Evolutionary conservation across 2,888 invertebrate species (phyloP).

Genomic region (Tanytarsus gracilentus): DNA sequence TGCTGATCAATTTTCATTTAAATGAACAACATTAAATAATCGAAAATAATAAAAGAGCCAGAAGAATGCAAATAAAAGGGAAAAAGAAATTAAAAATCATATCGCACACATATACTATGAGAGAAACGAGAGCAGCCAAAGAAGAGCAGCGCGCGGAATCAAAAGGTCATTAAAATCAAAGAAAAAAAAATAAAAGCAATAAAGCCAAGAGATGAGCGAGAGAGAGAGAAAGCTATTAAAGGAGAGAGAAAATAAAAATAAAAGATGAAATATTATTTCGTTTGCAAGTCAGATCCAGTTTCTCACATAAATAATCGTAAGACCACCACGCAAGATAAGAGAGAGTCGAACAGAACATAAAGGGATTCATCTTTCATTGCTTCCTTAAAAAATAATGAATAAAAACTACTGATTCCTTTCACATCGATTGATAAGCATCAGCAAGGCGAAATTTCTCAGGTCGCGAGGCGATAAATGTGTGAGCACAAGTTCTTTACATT

Average conservation of each 20-base stretch:
- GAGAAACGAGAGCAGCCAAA: neutral
- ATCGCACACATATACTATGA: constrained; percentile 3
- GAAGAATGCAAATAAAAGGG: neutral
- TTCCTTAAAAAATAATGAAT: neutral
- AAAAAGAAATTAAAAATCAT: constrained; percentile 21
- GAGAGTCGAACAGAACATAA: constrained; percentile 11
- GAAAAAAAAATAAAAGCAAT: constrained; percentile 23
- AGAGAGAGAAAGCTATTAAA: constrained; percentile 1
- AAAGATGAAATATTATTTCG: constrained; percentile 29
- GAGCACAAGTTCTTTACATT: neutral
- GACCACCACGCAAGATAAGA: constrained; percentile 29
- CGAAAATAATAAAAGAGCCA: neutral
- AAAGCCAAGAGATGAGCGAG: constrained; percentile 13
- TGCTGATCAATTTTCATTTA: neutral
- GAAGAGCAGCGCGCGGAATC: neutral
- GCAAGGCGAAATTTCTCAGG: no score
- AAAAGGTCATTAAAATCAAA: constrained; percentile 28
- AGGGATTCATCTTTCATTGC: constrained; percentile 26
- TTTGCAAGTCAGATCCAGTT: constrained; percentile 28
- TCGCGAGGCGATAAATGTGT: constrained; percentile 1
- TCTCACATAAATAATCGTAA: constrained; percentile 30
- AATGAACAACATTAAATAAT: no score
- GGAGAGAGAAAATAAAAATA: neutral
- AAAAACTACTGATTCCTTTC: constrained; percentile 4
- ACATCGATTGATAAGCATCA: neutral